phyloP scores from a whole-genome alignment of 2,113 vertebrate genomes.

The Hipposideros armiger region DNA sequence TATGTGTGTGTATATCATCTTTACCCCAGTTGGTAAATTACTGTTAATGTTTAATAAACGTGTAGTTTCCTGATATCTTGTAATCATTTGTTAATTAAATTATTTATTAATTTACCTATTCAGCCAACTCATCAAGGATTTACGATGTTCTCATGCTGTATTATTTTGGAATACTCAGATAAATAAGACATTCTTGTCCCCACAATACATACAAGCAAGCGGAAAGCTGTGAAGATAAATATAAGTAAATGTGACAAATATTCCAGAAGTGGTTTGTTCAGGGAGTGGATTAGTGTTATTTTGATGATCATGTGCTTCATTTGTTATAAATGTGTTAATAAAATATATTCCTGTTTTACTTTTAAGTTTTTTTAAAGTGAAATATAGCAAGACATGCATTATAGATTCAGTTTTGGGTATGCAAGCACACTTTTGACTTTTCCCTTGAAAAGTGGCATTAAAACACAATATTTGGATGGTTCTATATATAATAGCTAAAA shows the following conservation, averaged over 20 bases:
- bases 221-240: not conserved
- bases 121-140: not conserved
- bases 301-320: not conserved
- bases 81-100: not conserved
- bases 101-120: not conserved
- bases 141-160: not conserved
- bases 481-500: constrained; percentile 37
- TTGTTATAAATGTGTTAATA: not conserved
- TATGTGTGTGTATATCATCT: not conserved
- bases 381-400: not conserved
- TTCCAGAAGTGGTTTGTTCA: not conserved
- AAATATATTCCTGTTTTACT: not conserved
- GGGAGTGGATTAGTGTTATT: not conserved
- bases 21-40: not conserved
- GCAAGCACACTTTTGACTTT: not conserved
- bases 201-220: not conserved
- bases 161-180: not conserved
- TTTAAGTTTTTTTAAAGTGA: not conserved
- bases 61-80: not conserved
- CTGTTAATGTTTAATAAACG: not conserved
- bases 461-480: not conserved
- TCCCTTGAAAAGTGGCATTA: not conserved
- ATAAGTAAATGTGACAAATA: not conserved
- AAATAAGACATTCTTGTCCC: not conserved
- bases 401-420: not conserved